Percentiles rank a stretch among this genome's conserved stretches.
Evolutionary conservation across 2,888 invertebrate species (phyloP).

Genomic region (Microplitis deprimator): DNA sequence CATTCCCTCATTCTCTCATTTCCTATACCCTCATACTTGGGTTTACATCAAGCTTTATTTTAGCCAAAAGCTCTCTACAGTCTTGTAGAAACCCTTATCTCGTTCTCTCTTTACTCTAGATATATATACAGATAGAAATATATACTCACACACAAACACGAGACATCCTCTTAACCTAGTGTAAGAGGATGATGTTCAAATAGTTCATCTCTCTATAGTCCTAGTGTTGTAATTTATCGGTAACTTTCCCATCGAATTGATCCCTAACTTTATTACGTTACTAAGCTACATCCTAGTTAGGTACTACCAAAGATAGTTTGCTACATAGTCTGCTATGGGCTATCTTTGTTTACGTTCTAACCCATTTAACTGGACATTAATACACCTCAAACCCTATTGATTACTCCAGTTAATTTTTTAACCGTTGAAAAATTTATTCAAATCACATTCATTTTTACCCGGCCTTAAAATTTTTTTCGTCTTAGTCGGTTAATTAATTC

Average conservation of each 20-base stretch:
- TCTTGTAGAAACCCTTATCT: too few species aligned
- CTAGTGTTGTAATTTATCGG: conserved; percentile 41
- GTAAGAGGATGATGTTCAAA: neutral
- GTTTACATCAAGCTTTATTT: neutral
- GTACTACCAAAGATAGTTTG: conserved; percentile 23
- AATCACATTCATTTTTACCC: neutral
- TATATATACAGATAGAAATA: too few species aligned
- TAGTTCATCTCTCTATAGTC: neutral
- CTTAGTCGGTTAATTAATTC: too few species aligned
- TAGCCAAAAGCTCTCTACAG: too few species aligned
- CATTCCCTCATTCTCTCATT: too few species aligned
- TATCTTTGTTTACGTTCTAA: conserved; percentile 9
- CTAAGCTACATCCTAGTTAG: conserved; percentile 33
- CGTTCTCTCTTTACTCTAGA: too few species aligned
- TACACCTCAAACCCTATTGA: neutral
- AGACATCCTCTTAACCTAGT: too few species aligned
- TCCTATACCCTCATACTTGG: too few species aligned
- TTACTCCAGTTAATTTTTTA: neutral
- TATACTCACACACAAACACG: neutral
- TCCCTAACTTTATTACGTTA: conserved; percentile 47
- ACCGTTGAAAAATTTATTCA: neutral
- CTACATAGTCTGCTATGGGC: neutral
- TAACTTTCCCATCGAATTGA: conserved; percentile 42
- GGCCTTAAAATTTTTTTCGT: too few species aligned
- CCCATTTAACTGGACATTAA: neutral